Base-by-base conservation (phyloP, 2,797 vertebrate genomes). In the Cottoperca gobio region DNA sequence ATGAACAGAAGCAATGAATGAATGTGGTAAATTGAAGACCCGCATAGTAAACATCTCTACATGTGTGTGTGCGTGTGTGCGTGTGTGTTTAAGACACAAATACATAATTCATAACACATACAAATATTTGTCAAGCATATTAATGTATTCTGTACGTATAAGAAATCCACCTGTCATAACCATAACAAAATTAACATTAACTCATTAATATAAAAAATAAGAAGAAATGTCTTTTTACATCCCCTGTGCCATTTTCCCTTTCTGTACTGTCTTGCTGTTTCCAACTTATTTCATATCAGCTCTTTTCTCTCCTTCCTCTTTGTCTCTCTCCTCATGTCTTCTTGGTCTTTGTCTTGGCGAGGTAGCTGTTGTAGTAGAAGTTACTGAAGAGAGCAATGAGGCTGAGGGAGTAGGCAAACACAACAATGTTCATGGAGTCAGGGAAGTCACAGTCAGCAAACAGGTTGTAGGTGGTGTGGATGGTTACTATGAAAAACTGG, bases 381-480 rank as follows among this genome's bases (percentile, higher is more conserved):
- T 84, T 88, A 28, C 91, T 85, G 76, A 94, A 95, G 76, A 95
- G 89, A 43, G 72, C 52, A 21, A 93, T 91, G 76, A 96, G 91
- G 82, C 91, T 93, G 86, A 95, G 55, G 24, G 89, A 81, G 81
- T 92, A 94, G 31, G 86, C 84, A 71, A 93, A 78, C 45, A 93
- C 86, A 0, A 89, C 67, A 0, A 16, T 0, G 53, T 93, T 94
- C 91, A 95, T 94, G 46, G 79, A 75, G 60, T 94, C 86, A 0
- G 92, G 93, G 72, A 94, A 95, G 0, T 80, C 80, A 21, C 92
- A 94, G 73, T 95, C 91, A 3, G 91, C 79, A 71, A 92, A 93
- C 82, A 95, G 86, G 81, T 85, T 94, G 91, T 92, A 93, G 62
- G 84, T 83, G 42, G 92, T 93, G 84, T 92, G 93, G 71, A 89